phyloP scores from a whole-genome alignment of 2,888 invertebrate species.

The Vesta saturnalis region DNA sequence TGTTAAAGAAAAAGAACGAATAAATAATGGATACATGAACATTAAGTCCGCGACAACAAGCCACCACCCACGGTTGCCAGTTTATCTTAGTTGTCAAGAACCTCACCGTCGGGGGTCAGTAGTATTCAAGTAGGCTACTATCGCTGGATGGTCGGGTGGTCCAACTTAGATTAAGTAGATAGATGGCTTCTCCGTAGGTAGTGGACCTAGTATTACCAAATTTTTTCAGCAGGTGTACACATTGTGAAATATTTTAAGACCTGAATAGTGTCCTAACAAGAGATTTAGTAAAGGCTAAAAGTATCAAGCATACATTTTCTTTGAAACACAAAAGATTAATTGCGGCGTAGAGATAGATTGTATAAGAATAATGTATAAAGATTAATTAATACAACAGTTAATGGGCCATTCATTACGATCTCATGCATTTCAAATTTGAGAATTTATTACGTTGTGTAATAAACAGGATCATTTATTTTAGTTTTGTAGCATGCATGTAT shows the following conservation, averaged over 20 bases:
- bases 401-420: constrained; percentile 23
- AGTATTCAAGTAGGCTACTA: constrained; percentile 55
- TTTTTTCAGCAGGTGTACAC: constrained; percentile 51
- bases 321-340: not conserved
- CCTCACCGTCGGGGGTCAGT: constrained; percentile 56
- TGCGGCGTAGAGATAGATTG: not conserved
- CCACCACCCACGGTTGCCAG: constrained; percentile 61
- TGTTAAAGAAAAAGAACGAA: constrained; percentile 51
- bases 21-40: constrained; percentile 60
- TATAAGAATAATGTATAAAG: not conserved
- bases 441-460: constrained; percentile 29
- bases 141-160: constrained; percentile 57
- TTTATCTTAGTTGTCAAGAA: constrained; percentile 59
- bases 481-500: constrained; percentile 39
- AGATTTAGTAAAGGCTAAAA: not conserved
- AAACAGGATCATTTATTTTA: constrained; percentile 32
- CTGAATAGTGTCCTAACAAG: not conserved
- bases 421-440: constrained; percentile 28
- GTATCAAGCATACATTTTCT: not conserved
- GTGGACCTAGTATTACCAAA: constrained; percentile 46
- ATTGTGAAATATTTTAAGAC: not conserved
- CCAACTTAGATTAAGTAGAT: constrained; percentile 49
- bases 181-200: constrained; percentile 52
- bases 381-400: constrained; percentile 19
- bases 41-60: constrained; percentile 61